Percentiles rank a stretch among this genome's conserved stretches.
Evolutionary conservation across 2,888 invertebrate species (phyloP).

Genomic region (Glaucopsyche alexis): DNA sequence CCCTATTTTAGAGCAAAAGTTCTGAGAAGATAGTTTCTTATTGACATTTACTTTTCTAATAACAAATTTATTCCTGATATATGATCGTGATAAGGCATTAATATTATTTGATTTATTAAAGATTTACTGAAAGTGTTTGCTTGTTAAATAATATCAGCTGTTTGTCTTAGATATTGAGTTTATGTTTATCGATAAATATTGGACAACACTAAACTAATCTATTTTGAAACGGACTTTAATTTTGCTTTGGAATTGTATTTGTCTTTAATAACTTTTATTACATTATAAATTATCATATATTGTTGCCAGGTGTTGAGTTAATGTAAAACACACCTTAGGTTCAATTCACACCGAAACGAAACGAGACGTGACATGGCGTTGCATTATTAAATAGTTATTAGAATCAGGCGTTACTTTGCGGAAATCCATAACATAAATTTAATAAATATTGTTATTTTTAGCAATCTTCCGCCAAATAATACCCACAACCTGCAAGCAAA

Average conservation of each 20-base stretch:
- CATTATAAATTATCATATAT: background rate
- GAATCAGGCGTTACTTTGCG: no score
- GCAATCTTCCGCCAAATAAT: no score
- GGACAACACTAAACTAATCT: background rate
- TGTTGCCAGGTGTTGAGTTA: background rate
- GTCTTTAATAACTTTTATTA: background rate
- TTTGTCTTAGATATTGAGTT: background rate
- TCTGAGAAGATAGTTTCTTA: background rate
- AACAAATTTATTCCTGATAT: background rate
- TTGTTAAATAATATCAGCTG: conserved; percentile 9
- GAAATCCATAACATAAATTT: no score
- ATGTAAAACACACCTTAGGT: background rate
- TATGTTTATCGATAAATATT: conserved; percentile 23
- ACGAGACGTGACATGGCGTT: no score
- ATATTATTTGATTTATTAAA: background rate
- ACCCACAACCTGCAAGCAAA: no score
- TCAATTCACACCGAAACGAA: background rate
- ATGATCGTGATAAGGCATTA: background rate
- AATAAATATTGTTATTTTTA: no score
- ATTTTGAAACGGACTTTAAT: background rate
- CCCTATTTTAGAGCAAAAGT: background rate
- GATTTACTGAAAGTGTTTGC: background rate
- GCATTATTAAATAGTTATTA: no score
- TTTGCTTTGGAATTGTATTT: conserved; percentile 11
- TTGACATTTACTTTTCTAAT: background rate